Evolutionary conservation across 2,113 vertebrate genomes (phyloP).

Genomic region (Mus musculus): GRCm39 chr13:110594501-110595000

Average conservation of each 20-base stretch:
- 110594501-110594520: neutral
- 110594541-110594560: neutral
- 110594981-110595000: neutral
- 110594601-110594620: neutral
- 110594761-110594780: too few relatives aligned
- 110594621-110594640: neutral
- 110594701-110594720: neutral
- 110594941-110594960: neutral
- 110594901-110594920: neutral
- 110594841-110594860: too few relatives aligned
- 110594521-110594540: neutral
- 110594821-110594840: fast-evolving
- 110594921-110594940: neutral
- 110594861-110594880: neutral
- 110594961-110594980: neutral
- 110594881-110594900: neutral
- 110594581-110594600: neutral
- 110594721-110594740: neutral
- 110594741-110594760: neutral
- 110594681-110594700: neutral
- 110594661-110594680: neutral
- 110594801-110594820: neutral
- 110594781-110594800: neutral
- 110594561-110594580: neutral
- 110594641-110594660: neutral